Evolutionary conservation across 2,888 invertebrate genomes (phyloP).

Genomic region (Tribolium freemani): DNA sequence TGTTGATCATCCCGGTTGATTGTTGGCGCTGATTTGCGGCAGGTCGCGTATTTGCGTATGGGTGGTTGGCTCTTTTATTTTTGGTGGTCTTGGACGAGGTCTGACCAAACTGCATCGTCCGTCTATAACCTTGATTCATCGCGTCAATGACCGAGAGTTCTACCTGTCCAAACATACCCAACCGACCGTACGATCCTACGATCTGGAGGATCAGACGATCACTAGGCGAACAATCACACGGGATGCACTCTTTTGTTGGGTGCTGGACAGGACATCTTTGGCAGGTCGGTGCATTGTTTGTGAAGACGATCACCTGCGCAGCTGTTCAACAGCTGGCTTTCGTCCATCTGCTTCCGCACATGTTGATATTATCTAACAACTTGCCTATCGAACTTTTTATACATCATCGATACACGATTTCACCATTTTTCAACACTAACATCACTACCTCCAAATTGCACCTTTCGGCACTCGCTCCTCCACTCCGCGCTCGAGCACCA

Average conservation of each 20-base stretch:
- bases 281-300: slow-evolving; percentile 47
- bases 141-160: slow-evolving; percentile 57
- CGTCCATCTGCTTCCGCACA: slow-evolving; percentile 66
- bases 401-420: background rate
- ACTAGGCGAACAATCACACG: background rate
- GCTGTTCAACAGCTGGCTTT: slow-evolving; percentile 63
- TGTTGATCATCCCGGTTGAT: background rate
- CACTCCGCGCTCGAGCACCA: too few relatives aligned
- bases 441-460: background rate
- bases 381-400: slow-evolving; percentile 2
- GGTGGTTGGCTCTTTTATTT: slow-evolving; percentile 20
- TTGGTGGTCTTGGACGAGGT: slow-evolving; percentile 16
- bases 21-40: slow-evolving; percentile 38
- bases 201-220: slow-evolving; percentile 6
- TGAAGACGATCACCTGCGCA: slow-evolving; percentile 54
- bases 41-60: slow-evolving; percentile 44
- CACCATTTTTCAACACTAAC: background rate
- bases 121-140: slow-evolving; percentile 56
- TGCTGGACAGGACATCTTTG: slow-evolving; percentile 48
- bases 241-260: slow-evolving; percentile 1
- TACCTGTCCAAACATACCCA: slow-evolving; percentile 56
- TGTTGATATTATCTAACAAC: slow-evolving; percentile 47
- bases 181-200: slow-evolving; percentile 44
- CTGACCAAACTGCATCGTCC: slow-evolving; percentile 46
- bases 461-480: too few relatives aligned